A percentile compares a stretch with the other conserved stretches of the same genome.
phyloP scores from a whole-genome alignment of 2,113 vertebrate species.

The Laterallus jamaicensis region DNA sequence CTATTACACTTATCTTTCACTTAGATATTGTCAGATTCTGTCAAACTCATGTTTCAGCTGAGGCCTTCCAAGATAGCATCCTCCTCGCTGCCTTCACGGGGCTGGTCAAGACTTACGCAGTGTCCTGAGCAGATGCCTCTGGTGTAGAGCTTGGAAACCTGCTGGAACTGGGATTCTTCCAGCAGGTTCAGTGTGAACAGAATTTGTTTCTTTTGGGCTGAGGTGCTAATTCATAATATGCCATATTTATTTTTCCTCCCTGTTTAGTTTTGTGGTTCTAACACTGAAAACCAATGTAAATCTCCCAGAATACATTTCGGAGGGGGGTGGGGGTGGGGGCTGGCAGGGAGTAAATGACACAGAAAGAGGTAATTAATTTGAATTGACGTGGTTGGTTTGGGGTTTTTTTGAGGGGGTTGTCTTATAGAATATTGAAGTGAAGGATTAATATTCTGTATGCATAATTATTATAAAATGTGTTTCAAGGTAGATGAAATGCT shows the following conservation, averaged over 20 bases:
- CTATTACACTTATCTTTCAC: too few relatives aligned
- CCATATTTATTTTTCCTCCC: background rate
- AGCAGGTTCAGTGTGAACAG: background rate
- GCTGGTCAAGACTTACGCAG: background rate
- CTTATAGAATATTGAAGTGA: background rate
- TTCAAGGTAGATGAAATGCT: background rate
- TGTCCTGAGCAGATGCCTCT: background rate
- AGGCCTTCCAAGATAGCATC: rapidly evolving
- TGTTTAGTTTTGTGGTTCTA: background rate
- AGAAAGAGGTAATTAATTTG: background rate
- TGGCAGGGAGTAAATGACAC: background rate
- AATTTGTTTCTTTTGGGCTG: background rate
- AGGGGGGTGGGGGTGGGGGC: too few relatives aligned
- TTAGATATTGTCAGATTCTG: background rate
- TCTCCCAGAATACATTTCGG: background rate
- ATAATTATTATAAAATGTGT: background rate
- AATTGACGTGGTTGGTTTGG: background rate
- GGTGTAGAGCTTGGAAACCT: background rate
- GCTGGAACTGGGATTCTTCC: background rate
- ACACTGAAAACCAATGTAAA: background rate
- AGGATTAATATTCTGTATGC: background rate
- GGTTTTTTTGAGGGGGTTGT: background rate
- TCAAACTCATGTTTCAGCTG: background rate
- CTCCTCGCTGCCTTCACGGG: background rate
- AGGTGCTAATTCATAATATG: background rate